Evolutionary conservation across 2,797 vertebrate species (phyloP), one percentile per base, ranked within the genome.

Genomic region (Tokudaia tokunoshimensis): DNA sequence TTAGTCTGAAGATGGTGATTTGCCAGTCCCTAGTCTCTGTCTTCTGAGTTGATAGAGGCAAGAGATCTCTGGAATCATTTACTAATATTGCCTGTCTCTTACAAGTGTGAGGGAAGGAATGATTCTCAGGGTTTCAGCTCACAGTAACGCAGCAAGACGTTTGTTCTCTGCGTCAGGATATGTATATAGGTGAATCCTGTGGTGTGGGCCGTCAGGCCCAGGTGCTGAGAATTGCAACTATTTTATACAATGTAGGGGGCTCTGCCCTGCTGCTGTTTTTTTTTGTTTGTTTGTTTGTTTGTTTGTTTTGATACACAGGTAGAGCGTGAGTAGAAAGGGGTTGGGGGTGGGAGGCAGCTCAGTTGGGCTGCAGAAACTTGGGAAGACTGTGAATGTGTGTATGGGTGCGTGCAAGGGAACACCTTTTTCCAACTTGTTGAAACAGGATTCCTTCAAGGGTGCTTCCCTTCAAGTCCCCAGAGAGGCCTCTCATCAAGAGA

Each of bases 111-210:
- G 95, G 94, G 90, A 97, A 97, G 95, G 94, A 96, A 90, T 52
- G 92, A 96, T 98, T 97, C 97, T 98, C 98, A 98, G 98, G 98
- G 98, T 98, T 98, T 97, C 97, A 87, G 96, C 96, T 96, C 95
- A 94, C 50, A 85, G 95, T 92, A 95, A 93, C 47, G 91, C 88
- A 92, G 95, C 95, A 95, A 96, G 98, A 96, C 94, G 94, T 96
- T 97, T 65, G 81, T 82, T 91, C 59, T 47, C 82, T 78, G 94
- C 96, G 83, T 96, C 91, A 61, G 96, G 93, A 89, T 47, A 2
- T 97, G 97, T 97, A 96, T 59, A 96, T 97, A 97, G 94, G 96
- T 63, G 93, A 91, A 91, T 97, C 96, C 96, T 98, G 97, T 97
- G 96, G 97, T 96, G 84, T 95, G 97, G 97, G 96, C 94, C 78